A percentile compares a stretch with the other conserved stretches of the same genome.
phyloP scores from a whole-genome alignment of 2,888 invertebrate genomes.

The Andrena camellia region DNA sequence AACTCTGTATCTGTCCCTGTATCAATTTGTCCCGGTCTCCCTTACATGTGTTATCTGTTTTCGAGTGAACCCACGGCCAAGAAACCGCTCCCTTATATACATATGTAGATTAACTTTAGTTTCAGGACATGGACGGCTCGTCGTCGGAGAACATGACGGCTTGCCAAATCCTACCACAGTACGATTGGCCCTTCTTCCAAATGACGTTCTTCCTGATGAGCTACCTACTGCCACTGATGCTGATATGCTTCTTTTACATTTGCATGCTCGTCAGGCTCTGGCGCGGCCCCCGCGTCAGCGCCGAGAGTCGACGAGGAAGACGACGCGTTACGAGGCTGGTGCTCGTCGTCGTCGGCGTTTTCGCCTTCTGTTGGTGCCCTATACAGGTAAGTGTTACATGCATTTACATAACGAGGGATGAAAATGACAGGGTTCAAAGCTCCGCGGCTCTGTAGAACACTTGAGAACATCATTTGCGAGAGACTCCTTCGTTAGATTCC shows the following conservation, averaged over 20 bases:
- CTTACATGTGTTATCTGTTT: not conserved
- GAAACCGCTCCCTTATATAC: constrained; percentile 62
- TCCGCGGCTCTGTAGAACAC: not conserved
- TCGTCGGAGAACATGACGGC: constrained; percentile 73
- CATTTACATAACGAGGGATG: not conserved
- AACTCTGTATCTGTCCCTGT: too few species aligned
- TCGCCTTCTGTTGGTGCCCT: constrained; percentile 97
- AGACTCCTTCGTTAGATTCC: not conserved
- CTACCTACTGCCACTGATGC: constrained; percentile 94
- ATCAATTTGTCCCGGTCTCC: too few species aligned
- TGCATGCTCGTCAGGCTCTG: constrained; percentile 95
- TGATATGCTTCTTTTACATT: constrained; percentile 95
- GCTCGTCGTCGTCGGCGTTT: constrained; percentile 95
- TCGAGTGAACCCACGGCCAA: not conserved
- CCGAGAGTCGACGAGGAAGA: constrained; percentile 93
- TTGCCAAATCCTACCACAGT: constrained; percentile 79
- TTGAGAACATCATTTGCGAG: not conserved
- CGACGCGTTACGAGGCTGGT: constrained; percentile 97
- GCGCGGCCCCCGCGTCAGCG: constrained; percentile 93
- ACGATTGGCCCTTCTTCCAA: constrained; percentile 88
- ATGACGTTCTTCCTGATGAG: constrained; percentile 95
- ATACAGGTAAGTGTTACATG: constrained; percentile 89
- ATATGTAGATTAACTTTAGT: constrained; percentile 69
- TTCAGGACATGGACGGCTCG: constrained; percentile 72
- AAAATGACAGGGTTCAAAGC: not conserved